These are phyloP conservation scores for Xestia rhomboidea DNA, from an alignment of 2,888 invertebrate genomes.

Conservation along the genomic window DNA sequence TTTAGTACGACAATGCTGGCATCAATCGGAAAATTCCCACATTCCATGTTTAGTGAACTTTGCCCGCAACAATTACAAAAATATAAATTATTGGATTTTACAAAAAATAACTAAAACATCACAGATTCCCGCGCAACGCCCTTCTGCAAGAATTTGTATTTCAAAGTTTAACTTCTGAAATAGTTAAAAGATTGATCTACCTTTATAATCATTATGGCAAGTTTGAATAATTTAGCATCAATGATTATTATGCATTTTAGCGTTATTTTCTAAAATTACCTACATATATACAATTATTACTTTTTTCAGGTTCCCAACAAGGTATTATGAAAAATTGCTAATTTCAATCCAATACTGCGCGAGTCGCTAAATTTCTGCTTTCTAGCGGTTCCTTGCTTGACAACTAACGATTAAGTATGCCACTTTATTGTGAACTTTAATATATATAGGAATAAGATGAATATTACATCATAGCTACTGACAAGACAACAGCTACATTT, in stretches of 20 bases:
- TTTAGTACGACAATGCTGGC: constrained; percentile 13
- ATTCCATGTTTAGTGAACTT: constrained; percentile 19
- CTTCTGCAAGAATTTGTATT: constrained; percentile 43
- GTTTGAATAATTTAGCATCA: constrained; percentile 44
- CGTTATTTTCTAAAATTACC: constrained; percentile 21
- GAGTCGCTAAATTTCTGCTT: constrained; percentile 28
- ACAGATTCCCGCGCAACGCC: constrained; percentile 59
- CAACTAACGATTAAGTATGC: constrained; percentile 21
- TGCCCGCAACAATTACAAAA: constrained; percentile 34
- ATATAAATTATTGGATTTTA: constrained; percentile 52
- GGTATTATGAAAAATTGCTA: constrained; percentile 18
- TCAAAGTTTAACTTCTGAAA: constrained; percentile 54
- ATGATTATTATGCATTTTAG: constrained; percentile 54
- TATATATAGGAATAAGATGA: constrained; percentile 8
- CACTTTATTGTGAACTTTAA: constrained; percentile 10
- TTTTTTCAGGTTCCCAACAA: constrained; percentile 6
- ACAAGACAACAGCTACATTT: constrained; percentile 23
- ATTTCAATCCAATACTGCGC: constrained; percentile 26
- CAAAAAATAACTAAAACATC: constrained; percentile 61
- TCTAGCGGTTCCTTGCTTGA: neutral
- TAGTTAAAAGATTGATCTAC: constrained; percentile 24
- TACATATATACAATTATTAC: constrained; percentile 37
- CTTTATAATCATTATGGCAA: constrained; percentile 50
- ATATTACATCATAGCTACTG: constrained; percentile 15
- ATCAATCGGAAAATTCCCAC: constrained; percentile 3